Evolutionary conservation across 2,888 invertebrate genomes (phyloP), one percentile per base, ranked within the genome.

Genomic region (Xestia rhomboidea): DNA sequence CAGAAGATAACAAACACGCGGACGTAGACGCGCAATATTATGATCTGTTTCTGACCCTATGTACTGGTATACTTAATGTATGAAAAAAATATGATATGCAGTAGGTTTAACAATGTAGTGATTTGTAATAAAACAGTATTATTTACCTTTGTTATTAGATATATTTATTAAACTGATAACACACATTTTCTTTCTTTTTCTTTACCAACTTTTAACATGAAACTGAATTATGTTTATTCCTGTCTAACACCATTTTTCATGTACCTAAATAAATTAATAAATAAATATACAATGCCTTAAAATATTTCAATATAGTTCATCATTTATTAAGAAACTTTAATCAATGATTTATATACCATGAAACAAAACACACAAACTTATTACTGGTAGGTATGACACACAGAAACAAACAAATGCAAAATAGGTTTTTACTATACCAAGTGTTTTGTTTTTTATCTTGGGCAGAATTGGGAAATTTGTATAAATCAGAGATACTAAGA

Each of bases 61-160:
- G 54, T 57, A 44, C 27, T 54, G 24, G 38, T 64, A 64, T 41
- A 41, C 15, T 30, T 30, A 27, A 51, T 38, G 11, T 68, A 54
- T 24, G 21, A 11, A 73, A 18, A 69, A 24, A 13, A 38, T 51
- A 24, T 62, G 0, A 11, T 73, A 73, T 41, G 21, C 30, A 54
- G 24, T 41, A 72, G 11, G n/a, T 15, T 24, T n/a, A 49, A 49
- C n/a, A 63, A 54, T 49, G 21, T 73, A 64, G 57, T 74, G 18
- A 13, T 64, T 27, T 64, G 41, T 49, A 80, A 77, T 84, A 76
- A 87, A 84, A 76, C 88, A 89, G 87, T 87, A 88, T 87, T 89
- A 87, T 85, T 76, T 81, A 84, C 81, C 73, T 63, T 79, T 83
- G 74, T 81, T 74, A 71, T 68, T 73, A 73, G 24, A 73, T 68